Percentiles rank a stretch among this genome's conserved stretches.
Evolutionary conservation across 1,140 invertebrate genomes (phyloP).

Genomic region (Penaeus japonicus): DNA sequence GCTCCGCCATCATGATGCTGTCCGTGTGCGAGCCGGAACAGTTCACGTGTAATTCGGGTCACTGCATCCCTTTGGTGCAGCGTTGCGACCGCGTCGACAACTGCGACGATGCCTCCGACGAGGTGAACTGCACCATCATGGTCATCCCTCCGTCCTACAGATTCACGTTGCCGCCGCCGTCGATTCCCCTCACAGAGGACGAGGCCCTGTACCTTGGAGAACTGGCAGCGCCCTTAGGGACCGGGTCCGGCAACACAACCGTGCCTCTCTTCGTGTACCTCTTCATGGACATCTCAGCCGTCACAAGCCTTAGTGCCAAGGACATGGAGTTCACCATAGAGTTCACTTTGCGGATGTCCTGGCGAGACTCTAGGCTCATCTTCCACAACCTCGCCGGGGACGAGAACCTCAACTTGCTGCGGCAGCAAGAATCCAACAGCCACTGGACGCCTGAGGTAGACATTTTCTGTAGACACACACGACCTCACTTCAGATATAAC

Average conservation of each 20-base stretch:
- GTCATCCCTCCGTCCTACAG: background rate
- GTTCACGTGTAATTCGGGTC: constrained; percentile 33
- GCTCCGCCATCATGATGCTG: background rate
- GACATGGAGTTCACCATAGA: background rate
- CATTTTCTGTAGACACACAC: background rate
- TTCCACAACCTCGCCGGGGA: background rate
- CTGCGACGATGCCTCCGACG: constrained; percentile 45
- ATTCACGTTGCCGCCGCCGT: background rate
- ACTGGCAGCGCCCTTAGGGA: too few relatives aligned
- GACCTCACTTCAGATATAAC: too few relatives aligned
- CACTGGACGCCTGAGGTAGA: background rate
- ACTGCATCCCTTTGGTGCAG: constrained; percentile 14
- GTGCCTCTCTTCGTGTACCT: background rate
- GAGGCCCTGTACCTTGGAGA: background rate
- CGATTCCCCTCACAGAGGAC: background rate
- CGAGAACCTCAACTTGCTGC: background rate
- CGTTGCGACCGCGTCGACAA: constrained; percentile 31
- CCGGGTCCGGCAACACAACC: too few relatives aligned
- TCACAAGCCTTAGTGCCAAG: background rate
- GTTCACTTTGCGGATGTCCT: background rate
- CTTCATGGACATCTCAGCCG: background rate
- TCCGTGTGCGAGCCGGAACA: background rate
- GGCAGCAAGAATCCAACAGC: background rate
- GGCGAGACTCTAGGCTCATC: background rate
- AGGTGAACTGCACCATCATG: constrained; percentile 18